Conservation (phyloP, 2,113 vertebrate genomes). For the Callopanchax toddi region DNA sequence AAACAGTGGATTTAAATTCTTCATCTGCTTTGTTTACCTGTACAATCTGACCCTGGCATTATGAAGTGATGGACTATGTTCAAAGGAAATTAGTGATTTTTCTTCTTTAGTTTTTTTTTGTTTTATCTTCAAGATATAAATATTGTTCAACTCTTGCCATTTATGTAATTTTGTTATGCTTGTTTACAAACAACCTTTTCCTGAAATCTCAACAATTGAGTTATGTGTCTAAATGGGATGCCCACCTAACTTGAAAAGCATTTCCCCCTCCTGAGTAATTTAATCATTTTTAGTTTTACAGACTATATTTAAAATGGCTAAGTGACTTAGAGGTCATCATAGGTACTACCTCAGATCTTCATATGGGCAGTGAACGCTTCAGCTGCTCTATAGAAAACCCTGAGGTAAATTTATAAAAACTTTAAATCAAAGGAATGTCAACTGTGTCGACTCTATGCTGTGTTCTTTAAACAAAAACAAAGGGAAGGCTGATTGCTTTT, state of each 20-base stretch:
- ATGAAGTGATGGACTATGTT: slow-evolving; percentile 29
- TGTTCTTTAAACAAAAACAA: slow-evolving; percentile 44
- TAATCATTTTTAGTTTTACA: slow-evolving; percentile 24
- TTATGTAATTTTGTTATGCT: slow-evolving; percentile 44
- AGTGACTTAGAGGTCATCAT: slow-evolving; percentile 61
- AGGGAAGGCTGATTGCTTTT: slow-evolving; percentile 44
- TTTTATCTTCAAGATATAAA: slow-evolving; percentile 37
- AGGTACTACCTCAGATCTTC: slow-evolving; percentile 79
- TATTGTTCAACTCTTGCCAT: slow-evolving; percentile 14
- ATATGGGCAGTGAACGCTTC: slow-evolving; percentile 40
- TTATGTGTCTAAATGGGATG: slow-evolving; percentile 7
- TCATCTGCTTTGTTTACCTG: slow-evolving; percentile 26
- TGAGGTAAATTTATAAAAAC: slow-evolving; percentile 55
- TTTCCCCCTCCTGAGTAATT: neutral
- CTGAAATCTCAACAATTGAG: slow-evolving; percentile 22
- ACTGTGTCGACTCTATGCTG: slow-evolving; percentile 56
- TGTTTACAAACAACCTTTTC: slow-evolving; percentile 73
- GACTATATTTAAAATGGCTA: slow-evolving; percentile 42
- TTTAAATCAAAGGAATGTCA: slow-evolving; percentile 61
- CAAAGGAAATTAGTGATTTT: slow-evolving; percentile 25
- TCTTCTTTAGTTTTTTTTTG: slow-evolving; percentile 59
- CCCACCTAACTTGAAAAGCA: slow-evolving; percentile 15
- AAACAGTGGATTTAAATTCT: slow-evolving; percentile 7
- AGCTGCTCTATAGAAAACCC: slow-evolving; percentile 44
- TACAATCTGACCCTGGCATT: slow-evolving; percentile 61